These are phyloP conservation scores for Coranthus polyacanthus DNA, from an alignment of 2,797 vertebrate species.

Conservation along the genomic window DNA sequence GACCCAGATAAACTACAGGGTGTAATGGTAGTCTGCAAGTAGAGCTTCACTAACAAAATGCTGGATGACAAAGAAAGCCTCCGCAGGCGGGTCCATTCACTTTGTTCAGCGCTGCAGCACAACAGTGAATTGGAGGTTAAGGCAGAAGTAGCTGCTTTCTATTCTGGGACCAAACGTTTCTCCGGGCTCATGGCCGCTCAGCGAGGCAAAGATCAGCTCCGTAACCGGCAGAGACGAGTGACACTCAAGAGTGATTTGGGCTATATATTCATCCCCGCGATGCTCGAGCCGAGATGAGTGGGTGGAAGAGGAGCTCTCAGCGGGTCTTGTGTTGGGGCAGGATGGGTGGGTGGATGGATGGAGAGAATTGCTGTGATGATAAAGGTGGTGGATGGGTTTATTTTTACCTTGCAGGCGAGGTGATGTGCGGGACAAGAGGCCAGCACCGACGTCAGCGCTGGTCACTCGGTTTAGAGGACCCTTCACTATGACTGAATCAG, in stretches of 20 bases:
- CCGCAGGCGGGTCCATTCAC: conserved; percentile 58
- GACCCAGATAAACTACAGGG: conserved; percentile 50
- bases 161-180: conserved; percentile 57
- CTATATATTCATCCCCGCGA: conserved; percentile 55
- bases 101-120: conserved; percentile 43
- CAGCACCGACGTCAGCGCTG: conserved; percentile 45
- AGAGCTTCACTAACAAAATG: conserved; percentile 65
- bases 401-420: conserved; percentile 62
- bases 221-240: conserved; percentile 49
- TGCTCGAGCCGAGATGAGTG: conserved; percentile 59
- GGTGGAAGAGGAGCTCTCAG: conserved; percentile 68
- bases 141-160: conserved; percentile 54
- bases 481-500: conserved; percentile 26
- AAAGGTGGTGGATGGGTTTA: conserved; percentile 58
- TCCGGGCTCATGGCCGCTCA: conserved; percentile 44
- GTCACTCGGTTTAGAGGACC: conserved; percentile 32
- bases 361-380: conserved; percentile 45
- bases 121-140: conserved; percentile 40
- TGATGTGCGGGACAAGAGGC: conserved; percentile 37
- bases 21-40: conserved; percentile 48
- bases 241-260: conserved; percentile 58
- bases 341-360: conserved; percentile 48
- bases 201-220: conserved; percentile 57
- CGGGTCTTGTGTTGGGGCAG: conserved; percentile 43
- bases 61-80: conserved; percentile 46